Evolutionary conservation across 2,113 vertebrate species (phyloP).

Genomic region (Anolis sagrei): DNA sequence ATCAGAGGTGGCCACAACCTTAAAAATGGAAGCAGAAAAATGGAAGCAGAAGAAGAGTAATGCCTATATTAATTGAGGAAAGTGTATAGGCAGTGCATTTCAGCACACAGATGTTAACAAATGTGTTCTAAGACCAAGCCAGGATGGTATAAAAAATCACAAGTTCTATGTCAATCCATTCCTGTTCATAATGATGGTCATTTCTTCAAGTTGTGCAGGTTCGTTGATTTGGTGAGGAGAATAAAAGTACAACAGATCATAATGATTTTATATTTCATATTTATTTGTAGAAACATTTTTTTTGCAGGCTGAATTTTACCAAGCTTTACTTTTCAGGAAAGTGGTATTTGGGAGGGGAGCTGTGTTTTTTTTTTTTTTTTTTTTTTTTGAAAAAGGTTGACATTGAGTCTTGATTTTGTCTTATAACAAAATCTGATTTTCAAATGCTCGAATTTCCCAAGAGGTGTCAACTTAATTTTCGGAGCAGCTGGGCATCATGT

Average conservation of each 20-base stretch:
- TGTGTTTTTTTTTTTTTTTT: background rate
- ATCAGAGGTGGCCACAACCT: background rate
- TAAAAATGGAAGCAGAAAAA: background rate
- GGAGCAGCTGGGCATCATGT: slow-evolving; percentile 3
- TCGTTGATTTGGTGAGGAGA: background rate
- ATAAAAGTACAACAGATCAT: background rate
- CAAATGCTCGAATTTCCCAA: slow-evolving; percentile 11
- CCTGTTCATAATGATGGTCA: background rate
- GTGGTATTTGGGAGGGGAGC: background rate
- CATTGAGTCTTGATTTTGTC: slow-evolving; percentile 8
- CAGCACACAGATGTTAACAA: background rate
- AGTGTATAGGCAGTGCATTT: background rate
- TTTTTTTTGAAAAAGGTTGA: background rate
- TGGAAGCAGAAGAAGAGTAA: background rate
- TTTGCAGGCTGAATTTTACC: background rate
- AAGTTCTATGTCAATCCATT: background rate
- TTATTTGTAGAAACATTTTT: background rate
- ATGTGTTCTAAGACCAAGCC: background rate
- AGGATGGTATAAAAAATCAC: background rate
- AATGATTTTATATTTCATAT: background rate
- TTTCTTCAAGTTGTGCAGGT: background rate
- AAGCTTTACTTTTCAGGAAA: background rate
- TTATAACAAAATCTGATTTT: slow-evolving; percentile 19
- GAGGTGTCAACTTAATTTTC: slow-evolving; percentile 20
- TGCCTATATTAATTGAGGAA: background rate